Conservation (phyloP, 2,888 invertebrate species). For the Drosophila cognata region DNA sequence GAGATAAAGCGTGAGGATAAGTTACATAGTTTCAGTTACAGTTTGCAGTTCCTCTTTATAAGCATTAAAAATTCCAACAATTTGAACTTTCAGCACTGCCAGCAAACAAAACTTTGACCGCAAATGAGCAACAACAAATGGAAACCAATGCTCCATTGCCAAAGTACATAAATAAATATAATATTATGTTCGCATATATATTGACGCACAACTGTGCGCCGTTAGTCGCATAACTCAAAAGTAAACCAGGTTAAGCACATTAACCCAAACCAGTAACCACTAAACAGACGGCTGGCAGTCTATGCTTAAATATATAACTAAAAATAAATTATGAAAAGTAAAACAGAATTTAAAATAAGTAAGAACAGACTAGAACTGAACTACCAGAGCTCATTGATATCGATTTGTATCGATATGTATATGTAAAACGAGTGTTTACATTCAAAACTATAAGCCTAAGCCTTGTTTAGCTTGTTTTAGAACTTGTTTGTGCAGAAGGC, state of each 20-base stretch:
- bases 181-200: slow-evolving; percentile 12
- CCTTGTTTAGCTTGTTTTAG: background rate
- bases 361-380: background rate
- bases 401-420: background rate
- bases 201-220: slow-evolving; percentile 26
- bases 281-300: background rate
- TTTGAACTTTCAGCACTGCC: slow-evolving; percentile 45
- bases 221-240: slow-evolving; percentile 20
- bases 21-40: slow-evolving; percentile 46
- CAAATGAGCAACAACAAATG: slow-evolving; percentile 58
- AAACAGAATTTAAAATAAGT: background rate
- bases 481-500: background rate
- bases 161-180: slow-evolving; percentile 45
- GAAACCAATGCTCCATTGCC: slow-evolving; percentile 35
- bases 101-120: slow-evolving; percentile 46
- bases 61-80: slow-evolving; percentile 43
- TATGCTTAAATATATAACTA: slow-evolving; percentile 2
- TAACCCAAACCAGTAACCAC: slow-evolving; percentile 1
- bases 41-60: slow-evolving; percentile 10
- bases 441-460: background rate
- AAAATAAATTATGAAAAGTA: background rate
- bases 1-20: background rate
- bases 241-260: slow-evolving; percentile 62
- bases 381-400: background rate
- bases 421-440: background rate